Evolutionary conservation across 2,888 invertebrate genomes (phyloP), one percentile per base, ranked within the genome.

Genomic region (Notocelia uddmanniana): DNA sequence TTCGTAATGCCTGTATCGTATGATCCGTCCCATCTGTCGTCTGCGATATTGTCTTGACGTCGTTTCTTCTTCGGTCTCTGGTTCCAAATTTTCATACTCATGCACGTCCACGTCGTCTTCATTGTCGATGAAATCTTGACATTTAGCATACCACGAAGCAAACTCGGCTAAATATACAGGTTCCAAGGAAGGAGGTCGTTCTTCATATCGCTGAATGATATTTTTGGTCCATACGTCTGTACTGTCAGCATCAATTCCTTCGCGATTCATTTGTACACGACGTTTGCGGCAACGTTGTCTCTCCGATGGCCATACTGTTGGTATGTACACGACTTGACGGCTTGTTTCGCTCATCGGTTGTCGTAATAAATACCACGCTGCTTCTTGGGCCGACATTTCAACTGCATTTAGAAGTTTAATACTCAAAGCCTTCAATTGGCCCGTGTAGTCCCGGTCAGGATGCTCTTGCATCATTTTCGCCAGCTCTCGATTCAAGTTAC

Each of bases 321-420:
- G 81, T 5, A 88, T 89, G 77, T 83, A 85, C 58, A 80, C 80
- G 68, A 86, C 70, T 55, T 75, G 70, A 54, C 71, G 57, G 8
- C 83, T 85, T 69, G 80, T 64, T 76, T 78, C 80, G 18, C 83
- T 84, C 89, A 91, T 92, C 11, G 88, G 87, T 73, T 88, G 79
- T 37, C 89, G 77, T 58, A 92, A 73, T 2, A 92, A 73, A 81
- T 83, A 90, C 89, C 89, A 91, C 68, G 89, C 90, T 73, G 88
- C 88, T 82, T 89, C 88, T 83, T 89, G 89, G 68, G 80, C 80
- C 8, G 83, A 77, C 77, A 89, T 89, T 74, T 89, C 89, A 55
- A 83, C 80, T 64, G 77, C 74, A 64, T 89, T 85, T 0, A 89
- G 77, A 15, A 89, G 66, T 59, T 81, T 76, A 70, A 79, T 37